A percentile compares a stretch with the other conserved stretches of the same genome.
Evolutionary conservation across 2,888 invertebrate genomes (phyloP).

Genomic region (Ptychoptera albimana): DNA sequence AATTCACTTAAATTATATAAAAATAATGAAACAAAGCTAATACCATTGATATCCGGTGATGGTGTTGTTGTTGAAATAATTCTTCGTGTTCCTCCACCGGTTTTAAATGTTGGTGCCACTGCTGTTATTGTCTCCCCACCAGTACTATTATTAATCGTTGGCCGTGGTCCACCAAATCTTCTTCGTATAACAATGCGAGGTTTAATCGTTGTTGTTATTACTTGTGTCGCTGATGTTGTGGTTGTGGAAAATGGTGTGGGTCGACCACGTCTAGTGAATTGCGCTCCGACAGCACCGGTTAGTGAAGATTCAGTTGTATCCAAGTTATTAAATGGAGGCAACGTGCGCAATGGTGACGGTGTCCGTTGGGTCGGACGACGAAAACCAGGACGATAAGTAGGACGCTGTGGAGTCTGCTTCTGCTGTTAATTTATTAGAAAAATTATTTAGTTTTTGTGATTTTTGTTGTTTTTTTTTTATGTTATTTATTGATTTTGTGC

Average conservation of each 20-base stretch:
- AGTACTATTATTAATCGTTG: not conserved
- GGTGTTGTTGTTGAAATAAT: not conserved
- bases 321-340: too few species aligned
- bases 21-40: too few species aligned
- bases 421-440: conserved; percentile 10
- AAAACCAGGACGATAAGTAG: too few species aligned
- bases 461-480: too few species aligned
- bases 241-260: conserved; percentile 5
- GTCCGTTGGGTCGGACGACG: too few species aligned
- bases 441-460: not conserved
- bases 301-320: not conserved
- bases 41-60: conserved; percentile 12
- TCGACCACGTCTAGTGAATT: too few species aligned
- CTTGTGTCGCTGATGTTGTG: conserved; percentile 4
- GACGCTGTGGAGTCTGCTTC: conserved; percentile 9
- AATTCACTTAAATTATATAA: too few species aligned
- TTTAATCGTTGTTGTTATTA: conserved; percentile 15
- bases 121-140: conserved; percentile 12
- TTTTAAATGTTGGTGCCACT: conserved; percentile 17
- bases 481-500: too few species aligned
- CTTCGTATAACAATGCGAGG: conserved; percentile 8
- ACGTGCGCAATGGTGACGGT: too few species aligned
- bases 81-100: conserved; percentile 8
- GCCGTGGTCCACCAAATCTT: conserved; percentile 14
- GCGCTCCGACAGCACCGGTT: too few species aligned